A percentile compares a stretch with the other conserved stretches of the same genome.
Conservation (phyloP, 1,140 invertebrate genomes). For the Drosophila repleta region DNA sequence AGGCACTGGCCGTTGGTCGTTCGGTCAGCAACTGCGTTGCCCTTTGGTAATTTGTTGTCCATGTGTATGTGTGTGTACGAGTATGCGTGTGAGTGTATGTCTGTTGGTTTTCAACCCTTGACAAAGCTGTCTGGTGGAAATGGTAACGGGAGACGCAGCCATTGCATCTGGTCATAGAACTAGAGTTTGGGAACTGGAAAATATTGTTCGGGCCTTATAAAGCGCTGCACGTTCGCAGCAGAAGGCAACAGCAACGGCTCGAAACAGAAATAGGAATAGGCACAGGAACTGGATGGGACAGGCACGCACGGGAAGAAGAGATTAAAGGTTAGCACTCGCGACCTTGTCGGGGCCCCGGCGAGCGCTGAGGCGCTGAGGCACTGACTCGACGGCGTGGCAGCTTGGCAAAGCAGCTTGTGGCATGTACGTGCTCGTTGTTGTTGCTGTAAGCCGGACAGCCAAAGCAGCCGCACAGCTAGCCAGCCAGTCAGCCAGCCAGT, state of each 20-base stretch:
- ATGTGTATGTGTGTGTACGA: background rate
- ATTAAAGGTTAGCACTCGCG: slow-evolving; percentile 81
- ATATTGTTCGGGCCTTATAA: slow-evolving; percentile 33
- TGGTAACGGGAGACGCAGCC: slow-evolving; percentile 29
- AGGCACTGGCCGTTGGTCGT: slow-evolving; percentile 45
- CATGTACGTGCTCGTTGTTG: slow-evolving; percentile 73
- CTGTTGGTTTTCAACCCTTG: slow-evolving; percentile 53
- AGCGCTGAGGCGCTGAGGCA: slow-evolving; percentile 10
- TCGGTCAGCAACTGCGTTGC: slow-evolving; percentile 69
- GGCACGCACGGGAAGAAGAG: slow-evolving; percentile 67
- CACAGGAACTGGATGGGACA: slow-evolving; percentile 22
- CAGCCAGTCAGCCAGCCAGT: slow-evolving; percentile 18
- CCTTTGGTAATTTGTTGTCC: slow-evolving; percentile 77
- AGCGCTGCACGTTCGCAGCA: slow-evolving; percentile 52
- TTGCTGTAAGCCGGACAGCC: slow-evolving; percentile 13
- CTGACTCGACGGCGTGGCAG: slow-evolving; percentile 29
- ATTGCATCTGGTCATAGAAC: slow-evolving; percentile 36
- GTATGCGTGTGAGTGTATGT: background rate
- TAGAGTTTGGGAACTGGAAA: slow-evolving; percentile 17
- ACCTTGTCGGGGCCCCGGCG: slow-evolving; percentile 58
- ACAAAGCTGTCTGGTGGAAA: slow-evolving; percentile 37
- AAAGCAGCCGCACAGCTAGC: background rate
- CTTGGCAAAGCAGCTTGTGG: slow-evolving; percentile 73
- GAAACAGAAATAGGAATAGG: slow-evolving; percentile 12
- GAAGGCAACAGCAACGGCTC: background rate